Conservation (phyloP, 2,113 vertebrate genomes). For the Protobothrops flavoviridis region DNA sequence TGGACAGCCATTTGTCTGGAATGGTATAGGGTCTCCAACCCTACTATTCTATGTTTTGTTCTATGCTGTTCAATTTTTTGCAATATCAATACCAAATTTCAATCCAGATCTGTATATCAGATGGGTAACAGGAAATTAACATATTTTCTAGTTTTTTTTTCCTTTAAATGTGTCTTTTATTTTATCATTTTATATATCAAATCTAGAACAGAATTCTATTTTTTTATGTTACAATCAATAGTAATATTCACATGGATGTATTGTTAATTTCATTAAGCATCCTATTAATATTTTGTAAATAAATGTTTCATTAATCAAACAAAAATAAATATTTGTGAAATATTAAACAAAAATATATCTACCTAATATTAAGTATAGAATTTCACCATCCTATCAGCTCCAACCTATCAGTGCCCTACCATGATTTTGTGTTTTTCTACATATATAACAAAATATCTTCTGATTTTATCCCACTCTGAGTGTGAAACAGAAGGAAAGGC, state of each 20-base stretch:
- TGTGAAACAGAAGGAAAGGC: background rate
- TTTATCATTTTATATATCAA: slow-evolving; percentile 49
- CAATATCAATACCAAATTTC: slow-evolving; percentile 74
- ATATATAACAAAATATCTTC: background rate
- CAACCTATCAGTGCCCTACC: background rate
- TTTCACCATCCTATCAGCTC: background rate
- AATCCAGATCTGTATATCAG: slow-evolving; percentile 61
- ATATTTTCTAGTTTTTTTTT: slow-evolving; percentile 64
- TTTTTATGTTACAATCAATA: background rate
- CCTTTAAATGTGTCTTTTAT: slow-evolving; percentile 55
- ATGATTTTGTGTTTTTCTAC: background rate
- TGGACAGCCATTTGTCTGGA: too few relatives aligned
- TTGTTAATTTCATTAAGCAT: background rate
- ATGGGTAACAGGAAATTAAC: slow-evolving; percentile 70
- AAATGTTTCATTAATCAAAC: background rate
- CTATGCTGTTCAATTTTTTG: slow-evolving; percentile 63
- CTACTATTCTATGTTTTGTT: background rate
- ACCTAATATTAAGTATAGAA: background rate
- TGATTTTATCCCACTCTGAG: background rate
- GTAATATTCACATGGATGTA: background rate
- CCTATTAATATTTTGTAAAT: background rate
- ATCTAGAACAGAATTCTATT: slow-evolving; percentile 11
- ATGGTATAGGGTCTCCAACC: background rate
- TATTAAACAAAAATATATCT: background rate
- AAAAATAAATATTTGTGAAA: background rate